These are phyloP conservation scores for Hermodice carunculata DNA, from an alignment of 2,888 invertebrate genomes.

Conservation along the genomic window DNA sequence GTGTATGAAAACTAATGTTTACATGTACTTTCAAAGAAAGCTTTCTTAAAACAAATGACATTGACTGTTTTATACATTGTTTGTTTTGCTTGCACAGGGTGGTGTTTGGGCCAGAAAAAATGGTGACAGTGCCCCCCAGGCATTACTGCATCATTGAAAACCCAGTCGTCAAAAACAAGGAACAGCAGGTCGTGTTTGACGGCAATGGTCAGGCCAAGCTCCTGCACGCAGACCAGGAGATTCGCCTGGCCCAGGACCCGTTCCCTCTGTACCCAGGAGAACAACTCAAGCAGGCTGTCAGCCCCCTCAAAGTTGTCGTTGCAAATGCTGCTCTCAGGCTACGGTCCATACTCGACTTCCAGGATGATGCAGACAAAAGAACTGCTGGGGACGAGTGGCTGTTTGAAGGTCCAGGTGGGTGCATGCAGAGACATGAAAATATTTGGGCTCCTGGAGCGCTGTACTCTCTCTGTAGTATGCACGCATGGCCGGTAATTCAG, in stretches of 20 bases:
- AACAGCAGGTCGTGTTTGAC: slow-evolving; percentile 65
- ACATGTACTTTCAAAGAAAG: too few relatives aligned
- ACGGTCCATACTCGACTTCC: slow-evolving; percentile 70
- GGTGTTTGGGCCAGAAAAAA: slow-evolving; percentile 69
- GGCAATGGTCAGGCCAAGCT: slow-evolving; percentile 69
- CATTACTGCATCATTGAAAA: slow-evolving; percentile 72
- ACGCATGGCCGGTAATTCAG: too few relatives aligned
- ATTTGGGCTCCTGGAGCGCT: too few relatives aligned
- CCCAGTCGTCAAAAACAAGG: slow-evolving; percentile 68
- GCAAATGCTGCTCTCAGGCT: slow-evolving; percentile 71
- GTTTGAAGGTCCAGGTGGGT: slow-evolving; percentile 67
- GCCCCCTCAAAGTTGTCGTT: slow-evolving; percentile 60
- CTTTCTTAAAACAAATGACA: too few relatives aligned
- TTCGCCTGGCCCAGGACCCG: slow-evolving; percentile 72
- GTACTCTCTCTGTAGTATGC: background rate
- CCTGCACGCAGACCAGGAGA: slow-evolving; percentile 71
- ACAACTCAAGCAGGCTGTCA: slow-evolving; percentile 42
- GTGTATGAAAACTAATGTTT: too few relatives aligned
- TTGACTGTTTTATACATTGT: too few relatives aligned
- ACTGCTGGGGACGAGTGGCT: slow-evolving; percentile 73
- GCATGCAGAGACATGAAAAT: too few relatives aligned
- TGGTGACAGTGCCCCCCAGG: slow-evolving; percentile 72
- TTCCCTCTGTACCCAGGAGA: slow-evolving; percentile 73
- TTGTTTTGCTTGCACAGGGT: too few relatives aligned
- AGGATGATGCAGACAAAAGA: slow-evolving; percentile 61